Percentiles rank a stretch among this genome's conserved stretches.
Conservation (phyloP, 2,888 invertebrate species). For the Thera britannica region DNA sequence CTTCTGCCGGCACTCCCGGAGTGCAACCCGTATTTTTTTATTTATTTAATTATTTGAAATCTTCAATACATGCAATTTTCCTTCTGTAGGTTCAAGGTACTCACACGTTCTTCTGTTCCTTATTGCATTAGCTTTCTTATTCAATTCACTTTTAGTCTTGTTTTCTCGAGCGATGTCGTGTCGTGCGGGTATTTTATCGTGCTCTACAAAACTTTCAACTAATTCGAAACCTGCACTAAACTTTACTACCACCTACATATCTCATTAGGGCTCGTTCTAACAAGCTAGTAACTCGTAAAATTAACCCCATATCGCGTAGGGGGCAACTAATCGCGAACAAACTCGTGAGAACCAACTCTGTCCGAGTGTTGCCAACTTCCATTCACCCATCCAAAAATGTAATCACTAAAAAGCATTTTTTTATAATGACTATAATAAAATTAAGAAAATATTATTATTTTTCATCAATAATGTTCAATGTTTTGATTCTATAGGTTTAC, state of each 20-base stretch:
- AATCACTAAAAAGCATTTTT: neutral
- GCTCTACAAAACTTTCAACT: conserved; percentile 37
- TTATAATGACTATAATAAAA: neutral
- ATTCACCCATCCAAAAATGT: neutral
- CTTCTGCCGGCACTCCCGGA: no score
- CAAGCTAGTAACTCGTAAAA: conserved; percentile 60
- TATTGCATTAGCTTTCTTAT: conserved; percentile 2
- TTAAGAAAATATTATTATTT: no score
- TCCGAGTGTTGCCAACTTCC: conserved; percentile 26
- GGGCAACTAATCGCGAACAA: conserved; percentile 56
- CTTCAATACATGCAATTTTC: no score
- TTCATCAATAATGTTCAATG: no score
- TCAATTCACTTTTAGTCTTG: conserved; percentile 10
- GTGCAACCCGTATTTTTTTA: no score
- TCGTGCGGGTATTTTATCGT: conserved; percentile 25
- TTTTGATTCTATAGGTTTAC: no score
- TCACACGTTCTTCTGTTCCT: neutral
- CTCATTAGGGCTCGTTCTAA: conserved; percentile 59
- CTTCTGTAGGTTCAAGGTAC: neutral
- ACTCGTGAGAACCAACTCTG: conserved; percentile 58
- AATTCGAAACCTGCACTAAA: conserved; percentile 38
- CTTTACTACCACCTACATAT: conserved; percentile 49
- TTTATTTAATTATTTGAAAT: neutral
- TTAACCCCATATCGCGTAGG: conserved; percentile 56
- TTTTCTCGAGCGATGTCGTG: conserved; percentile 24